phyloP scores from a whole-genome alignment of 1,140 invertebrate genomes.

The Mylabris phalerata region DNA sequence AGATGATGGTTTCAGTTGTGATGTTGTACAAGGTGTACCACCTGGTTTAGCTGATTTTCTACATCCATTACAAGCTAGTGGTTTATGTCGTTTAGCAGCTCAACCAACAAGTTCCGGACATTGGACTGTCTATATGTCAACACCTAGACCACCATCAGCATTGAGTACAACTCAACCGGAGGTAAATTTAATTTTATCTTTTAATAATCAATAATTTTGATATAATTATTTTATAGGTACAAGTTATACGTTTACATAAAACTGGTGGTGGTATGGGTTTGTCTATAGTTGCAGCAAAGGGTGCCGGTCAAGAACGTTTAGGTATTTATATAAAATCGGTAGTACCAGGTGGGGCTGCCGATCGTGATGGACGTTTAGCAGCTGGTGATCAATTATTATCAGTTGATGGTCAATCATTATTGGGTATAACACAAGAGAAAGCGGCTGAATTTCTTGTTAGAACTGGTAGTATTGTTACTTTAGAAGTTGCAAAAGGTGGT shows the following conservation, averaged over 20 bases:
- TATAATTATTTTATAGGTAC: conserved; percentile 49
- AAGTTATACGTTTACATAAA: conserved; percentile 85
- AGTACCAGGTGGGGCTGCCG: conserved; percentile 90
- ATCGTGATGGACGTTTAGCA: conserved; percentile 86
- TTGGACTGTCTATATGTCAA: conserved; percentile 90
- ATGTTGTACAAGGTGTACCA: conserved; percentile 81
- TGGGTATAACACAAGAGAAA: conserved; percentile 91
- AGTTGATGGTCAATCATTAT: conserved; percentile 92
- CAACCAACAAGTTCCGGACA: conserved; percentile 85
- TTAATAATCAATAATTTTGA: neutral
- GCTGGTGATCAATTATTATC: conserved; percentile 96
- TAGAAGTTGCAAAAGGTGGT: conserved; percentile 96
- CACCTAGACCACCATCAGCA: conserved; percentile 48
- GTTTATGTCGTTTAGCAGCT: conserved; percentile 79
- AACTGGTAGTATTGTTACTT: conserved; percentile 85
- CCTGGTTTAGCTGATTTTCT: conserved; percentile 90
- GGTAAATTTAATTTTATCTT: conserved; percentile 20
- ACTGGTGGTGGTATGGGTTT: conserved; percentile 88
- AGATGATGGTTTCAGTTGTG: conserved; percentile 97
- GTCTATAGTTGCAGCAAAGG: conserved; percentile 90
- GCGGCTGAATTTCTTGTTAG: conserved; percentile 93
- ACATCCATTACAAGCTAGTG: conserved; percentile 75
- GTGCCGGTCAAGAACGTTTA: conserved; percentile 80
- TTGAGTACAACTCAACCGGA: conserved; percentile 40
- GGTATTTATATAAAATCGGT: conserved; percentile 98